Percentiles rank a stretch among this genome's conserved stretches.
These are phyloP conservation scores for Dinocampus coccinellae DNA, from an alignment of 2,888 invertebrate genomes.

Conservation along the genomic window DNA sequence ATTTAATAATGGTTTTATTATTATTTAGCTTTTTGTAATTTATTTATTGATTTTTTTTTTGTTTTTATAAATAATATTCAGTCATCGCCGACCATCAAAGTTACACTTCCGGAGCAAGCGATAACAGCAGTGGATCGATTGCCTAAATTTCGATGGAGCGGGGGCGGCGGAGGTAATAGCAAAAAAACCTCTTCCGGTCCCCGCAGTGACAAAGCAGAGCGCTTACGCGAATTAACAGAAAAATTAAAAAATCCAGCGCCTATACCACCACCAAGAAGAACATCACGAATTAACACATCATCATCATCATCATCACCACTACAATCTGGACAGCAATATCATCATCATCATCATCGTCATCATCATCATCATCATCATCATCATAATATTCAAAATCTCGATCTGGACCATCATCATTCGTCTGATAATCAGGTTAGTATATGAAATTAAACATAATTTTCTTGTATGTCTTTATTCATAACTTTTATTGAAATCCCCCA, in stretches of 20 bases:
- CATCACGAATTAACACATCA: conserved; percentile 65
- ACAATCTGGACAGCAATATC: conserved; percentile 39
- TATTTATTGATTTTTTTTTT: background rate
- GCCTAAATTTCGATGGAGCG: conserved; percentile 78
- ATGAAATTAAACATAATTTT: background rate
- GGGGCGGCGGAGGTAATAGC: conserved; percentile 63
- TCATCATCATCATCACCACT: conserved; percentile 58
- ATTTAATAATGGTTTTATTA: background rate
- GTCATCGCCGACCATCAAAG: background rate
- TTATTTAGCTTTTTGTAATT: background rate
- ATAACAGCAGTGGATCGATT: conserved; percentile 85
- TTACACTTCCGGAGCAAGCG: conserved; percentile 59
- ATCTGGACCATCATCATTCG: background rate
- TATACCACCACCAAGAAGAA: conserved; percentile 62
- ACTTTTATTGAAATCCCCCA: background rate
- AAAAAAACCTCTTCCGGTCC: conserved; percentile 65
- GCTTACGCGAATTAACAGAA: conserved; percentile 82
- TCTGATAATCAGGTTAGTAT: background rate
- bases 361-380: conserved; percentile 2
- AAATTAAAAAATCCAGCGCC: conserved; percentile 77
- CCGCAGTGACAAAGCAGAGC: conserved; percentile 78
- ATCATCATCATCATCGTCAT: conserved; percentile 12
- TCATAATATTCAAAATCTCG: too few species aligned
- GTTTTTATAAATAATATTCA: conserved; percentile 5
- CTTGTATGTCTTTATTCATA: background rate